Percentiles rank a stretch among this genome's conserved stretches.
Evolutionary conservation across 1,140 invertebrate genomes (phyloP).

Genomic region (Tetranychus urticae): DNA sequence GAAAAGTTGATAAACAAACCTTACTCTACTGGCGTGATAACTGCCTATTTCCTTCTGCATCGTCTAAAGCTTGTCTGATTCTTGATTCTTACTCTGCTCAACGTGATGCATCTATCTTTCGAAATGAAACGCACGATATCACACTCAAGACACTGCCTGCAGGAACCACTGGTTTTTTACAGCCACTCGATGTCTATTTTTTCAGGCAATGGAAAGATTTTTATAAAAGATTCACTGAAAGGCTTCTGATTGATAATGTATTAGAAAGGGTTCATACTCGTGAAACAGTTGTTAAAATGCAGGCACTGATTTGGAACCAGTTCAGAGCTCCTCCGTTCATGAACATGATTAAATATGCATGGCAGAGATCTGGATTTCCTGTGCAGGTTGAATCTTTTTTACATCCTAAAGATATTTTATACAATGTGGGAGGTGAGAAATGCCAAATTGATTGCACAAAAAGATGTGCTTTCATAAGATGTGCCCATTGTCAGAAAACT

Average conservation of each 20-base stretch:
- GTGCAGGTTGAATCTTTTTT: neutral
- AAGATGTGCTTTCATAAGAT: too few species aligned
- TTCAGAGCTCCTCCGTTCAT: neutral
- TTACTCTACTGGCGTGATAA: neutral
- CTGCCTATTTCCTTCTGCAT: neutral
- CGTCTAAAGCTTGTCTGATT: neutral
- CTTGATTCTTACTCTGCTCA: neutral
- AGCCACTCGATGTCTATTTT: neutral
- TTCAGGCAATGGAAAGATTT: neutral
- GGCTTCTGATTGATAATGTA: neutral
- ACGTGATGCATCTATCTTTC: neutral
- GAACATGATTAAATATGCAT: neutral
- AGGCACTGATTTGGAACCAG: neutral
- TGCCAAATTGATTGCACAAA: too few species aligned
- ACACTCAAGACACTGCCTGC: neutral
- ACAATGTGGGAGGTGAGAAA: too few species aligned
- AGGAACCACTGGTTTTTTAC: neutral
- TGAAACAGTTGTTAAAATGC: neutral
- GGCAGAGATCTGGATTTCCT: neutral
- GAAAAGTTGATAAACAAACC: neutral
- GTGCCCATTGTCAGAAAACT: too few species aligned
- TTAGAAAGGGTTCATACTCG: neutral
- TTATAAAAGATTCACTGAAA: neutral
- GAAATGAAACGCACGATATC: neutral
- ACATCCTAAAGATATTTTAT: too few species aligned